phyloP scores from a whole-genome alignment of 2,797 vertebrate genomes.

The Intellagama lesueurii region DNA sequence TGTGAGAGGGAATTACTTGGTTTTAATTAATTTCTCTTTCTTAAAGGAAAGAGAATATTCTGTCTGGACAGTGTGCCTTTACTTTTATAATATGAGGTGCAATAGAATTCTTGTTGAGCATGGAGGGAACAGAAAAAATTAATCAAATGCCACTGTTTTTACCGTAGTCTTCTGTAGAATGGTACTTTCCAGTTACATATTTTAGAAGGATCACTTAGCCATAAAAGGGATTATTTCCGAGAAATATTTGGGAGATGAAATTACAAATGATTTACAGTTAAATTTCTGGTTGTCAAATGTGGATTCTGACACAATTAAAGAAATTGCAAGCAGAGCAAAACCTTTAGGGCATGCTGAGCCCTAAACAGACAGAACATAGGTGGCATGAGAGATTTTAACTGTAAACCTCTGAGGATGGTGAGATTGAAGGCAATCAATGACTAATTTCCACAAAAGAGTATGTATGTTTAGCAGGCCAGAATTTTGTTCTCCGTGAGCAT shows the following conservation, averaged over 20 bases:
- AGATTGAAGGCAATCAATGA: constrained; percentile 76
- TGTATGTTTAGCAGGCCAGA: not conserved
- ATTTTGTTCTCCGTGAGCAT: too few relatives aligned
- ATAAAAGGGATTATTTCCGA: constrained; percentile 31
- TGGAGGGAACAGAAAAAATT: too few relatives aligned
- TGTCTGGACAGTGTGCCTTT: not conserved
- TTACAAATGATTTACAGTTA: not conserved
- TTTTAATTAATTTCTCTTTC: constrained; percentile 12
- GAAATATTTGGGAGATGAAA: not conserved
- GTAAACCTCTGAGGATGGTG: constrained; percentile 72
- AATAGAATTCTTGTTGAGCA: not conserved
- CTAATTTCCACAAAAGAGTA: constrained; percentile 35
- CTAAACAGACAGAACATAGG: constrained; percentile 45
- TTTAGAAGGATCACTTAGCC: not conserved
- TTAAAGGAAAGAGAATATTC: not conserved
- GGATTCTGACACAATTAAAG: not conserved
- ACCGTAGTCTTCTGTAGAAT: not conserved
- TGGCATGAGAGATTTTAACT: constrained; percentile 49
- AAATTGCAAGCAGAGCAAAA: constrained; percentile 46
- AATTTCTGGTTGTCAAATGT: not conserved
- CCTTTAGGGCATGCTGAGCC: constrained; percentile 39
- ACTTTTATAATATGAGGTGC: not conserved
- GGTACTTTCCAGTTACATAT: not conserved
- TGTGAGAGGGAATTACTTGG: not conserved
- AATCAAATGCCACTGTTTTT: not conserved